Conservation (phyloP, 2,888 invertebrate species). For the Dysmachus trigonus region DNA sequence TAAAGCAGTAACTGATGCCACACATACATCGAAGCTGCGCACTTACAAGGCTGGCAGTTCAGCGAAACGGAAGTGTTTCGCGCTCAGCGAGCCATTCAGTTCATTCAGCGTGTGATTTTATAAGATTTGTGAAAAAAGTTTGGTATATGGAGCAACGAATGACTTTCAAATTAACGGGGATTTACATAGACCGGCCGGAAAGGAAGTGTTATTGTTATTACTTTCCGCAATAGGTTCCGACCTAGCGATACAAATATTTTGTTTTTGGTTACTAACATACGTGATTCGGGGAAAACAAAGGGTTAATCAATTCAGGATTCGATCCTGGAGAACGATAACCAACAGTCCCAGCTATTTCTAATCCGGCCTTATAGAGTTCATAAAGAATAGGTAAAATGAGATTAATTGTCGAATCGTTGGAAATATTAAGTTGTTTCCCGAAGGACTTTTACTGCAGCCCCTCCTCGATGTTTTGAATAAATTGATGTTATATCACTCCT, state of each 20-base stretch:
- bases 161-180: not conserved
- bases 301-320: not conserved
- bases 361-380: not conserved
- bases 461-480: not conserved
- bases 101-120: not conserved
- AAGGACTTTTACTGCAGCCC: not conserved
- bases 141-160: not conserved
- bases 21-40: not conserved
- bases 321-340: not conserved
- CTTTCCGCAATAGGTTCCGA: not conserved
- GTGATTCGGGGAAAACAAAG: not conserved
- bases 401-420: not conserved
- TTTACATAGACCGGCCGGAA: not conserved
- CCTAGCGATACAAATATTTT: not conserved
- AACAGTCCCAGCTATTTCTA: not conserved
- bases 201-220: not conserved
- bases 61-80: not conserved
- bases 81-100: not conserved
- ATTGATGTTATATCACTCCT: slow-evolving; percentile 2
- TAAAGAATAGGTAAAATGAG: not conserved
- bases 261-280: not conserved
- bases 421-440: not conserved
- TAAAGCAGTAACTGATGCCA: not conserved
- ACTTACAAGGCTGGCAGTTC: not conserved
- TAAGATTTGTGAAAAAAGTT: not conserved